A percentile compares a stretch with the other conserved stretches of the same genome.
Evolutionary conservation across 2,888 invertebrate genomes (phyloP).

Genomic region (Apodemia mormo): DNA sequence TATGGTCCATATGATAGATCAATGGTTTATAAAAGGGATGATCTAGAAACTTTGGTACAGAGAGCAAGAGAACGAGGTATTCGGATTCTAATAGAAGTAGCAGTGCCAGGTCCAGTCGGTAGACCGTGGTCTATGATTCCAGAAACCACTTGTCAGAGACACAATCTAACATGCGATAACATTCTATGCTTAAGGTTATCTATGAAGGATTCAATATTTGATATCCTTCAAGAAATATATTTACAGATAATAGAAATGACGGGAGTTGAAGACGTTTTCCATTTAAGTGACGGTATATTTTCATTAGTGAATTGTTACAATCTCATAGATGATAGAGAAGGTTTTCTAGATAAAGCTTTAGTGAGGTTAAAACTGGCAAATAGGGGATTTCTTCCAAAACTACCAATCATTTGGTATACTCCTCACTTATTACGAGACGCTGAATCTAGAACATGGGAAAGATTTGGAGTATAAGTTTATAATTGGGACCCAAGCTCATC

Average conservation of each 20-base stretch:
- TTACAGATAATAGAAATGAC: conserved; percentile 86
- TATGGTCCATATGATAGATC: conserved; percentile 91
- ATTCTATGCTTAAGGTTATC: conserved; percentile 89
- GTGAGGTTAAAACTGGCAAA: conserved; percentile 82
- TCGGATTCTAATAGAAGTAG: conserved; percentile 92
- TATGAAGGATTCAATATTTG: conserved; percentile 86
- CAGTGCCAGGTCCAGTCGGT: conserved; percentile 92
- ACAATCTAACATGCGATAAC: conserved; percentile 81
- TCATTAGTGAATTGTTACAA: conserved; percentile 85
- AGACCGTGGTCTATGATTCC: conserved; percentile 91
- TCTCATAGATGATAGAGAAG: conserved; percentile 86
- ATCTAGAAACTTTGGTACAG: conserved; percentile 86
- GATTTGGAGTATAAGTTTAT: conserved; percentile 86
- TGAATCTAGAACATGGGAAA: conserved; percentile 70
- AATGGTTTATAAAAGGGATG: conserved; percentile 85
- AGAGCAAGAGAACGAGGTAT: conserved; percentile 90
- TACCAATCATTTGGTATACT: conserved; percentile 86
- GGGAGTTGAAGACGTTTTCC: conserved; percentile 87
- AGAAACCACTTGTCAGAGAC: conserved; percentile 65
- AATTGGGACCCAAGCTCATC: conserved; percentile 86
- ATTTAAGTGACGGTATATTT: conserved; percentile 89
- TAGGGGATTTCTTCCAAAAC: conserved; percentile 75
- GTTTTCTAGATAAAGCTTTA: conserved; percentile 85
- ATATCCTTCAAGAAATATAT: conserved; percentile 86
- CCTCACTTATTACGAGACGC: conserved; percentile 78